phyloP scores from a whole-genome alignment of 2,888 invertebrate genomes.

The Drosophila pseudotakahashii region DNA sequence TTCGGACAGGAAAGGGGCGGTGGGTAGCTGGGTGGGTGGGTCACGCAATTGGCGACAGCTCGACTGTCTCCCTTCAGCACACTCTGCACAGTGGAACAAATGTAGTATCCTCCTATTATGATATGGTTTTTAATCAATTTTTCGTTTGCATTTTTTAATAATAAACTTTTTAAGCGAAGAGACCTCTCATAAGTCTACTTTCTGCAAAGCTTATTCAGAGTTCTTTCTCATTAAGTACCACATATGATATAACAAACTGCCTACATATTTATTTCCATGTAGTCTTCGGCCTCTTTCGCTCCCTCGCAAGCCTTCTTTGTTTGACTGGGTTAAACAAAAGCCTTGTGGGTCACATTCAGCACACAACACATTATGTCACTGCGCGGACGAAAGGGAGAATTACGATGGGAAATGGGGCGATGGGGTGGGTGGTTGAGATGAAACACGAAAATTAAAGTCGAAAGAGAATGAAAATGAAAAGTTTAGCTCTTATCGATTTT shows the following conservation, averaged over 20 bases:
- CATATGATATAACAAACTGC: no score
- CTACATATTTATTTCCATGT: not conserved
- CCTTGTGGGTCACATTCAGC: conserved; percentile 58
- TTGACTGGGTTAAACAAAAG: conserved; percentile 31
- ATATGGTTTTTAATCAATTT: no score
- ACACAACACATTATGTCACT: conserved; percentile 66
- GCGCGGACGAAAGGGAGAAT: conserved; percentile 3
- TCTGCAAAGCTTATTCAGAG: no score
- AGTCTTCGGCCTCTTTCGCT: not conserved
- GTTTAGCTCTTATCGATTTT: conserved; percentile 69
- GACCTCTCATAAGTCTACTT: no score
- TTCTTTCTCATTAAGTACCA: no score
- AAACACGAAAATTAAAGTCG: conserved; percentile 61
- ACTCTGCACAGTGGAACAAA: not conserved
- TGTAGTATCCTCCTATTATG: not conserved
- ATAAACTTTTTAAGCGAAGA: no score
- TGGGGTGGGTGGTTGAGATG: conserved; percentile 6
- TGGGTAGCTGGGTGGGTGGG: conserved; percentile 14
- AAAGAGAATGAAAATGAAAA: conserved; percentile 45
- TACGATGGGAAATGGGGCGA: not conserved
- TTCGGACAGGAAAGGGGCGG: conserved; percentile 16
- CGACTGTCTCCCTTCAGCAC: conserved; percentile 37
- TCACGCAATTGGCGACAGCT: conserved; percentile 57
- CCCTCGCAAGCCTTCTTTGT: conserved; percentile 1
- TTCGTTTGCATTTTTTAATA: no score